Base-by-base conservation (phyloP, 1,140 invertebrate genomes). In the Platyura marginata region DNA sequence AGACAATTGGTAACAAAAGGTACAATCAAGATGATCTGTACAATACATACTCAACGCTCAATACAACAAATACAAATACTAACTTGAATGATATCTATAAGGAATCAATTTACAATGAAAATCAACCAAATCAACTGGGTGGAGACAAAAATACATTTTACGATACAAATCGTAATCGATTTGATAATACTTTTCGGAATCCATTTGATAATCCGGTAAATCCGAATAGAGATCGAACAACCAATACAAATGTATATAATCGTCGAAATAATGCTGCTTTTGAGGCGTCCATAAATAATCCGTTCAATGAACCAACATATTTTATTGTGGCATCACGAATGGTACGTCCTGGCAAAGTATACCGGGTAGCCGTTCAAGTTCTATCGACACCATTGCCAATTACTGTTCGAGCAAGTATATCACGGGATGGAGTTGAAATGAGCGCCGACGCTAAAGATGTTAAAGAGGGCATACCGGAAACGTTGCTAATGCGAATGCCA, bases 311-410 rank as follows among this genome's bases (percentile, higher is more conserved):
- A 37, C 55, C 58, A 37, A 82, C 81, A 18, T 92, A 91, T 56
- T 88, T 93, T 51, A 73, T 92, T 40, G 79, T 91, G 15, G 82
- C 86, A 2, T 88, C 85, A 13, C 70, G 72, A 41, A 80, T 88
- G 72, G 78, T 92, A 2, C 68, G 88, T 18, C 87, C 88, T 1
- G 82, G 82, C 3, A 81, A 90, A 50, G 72, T 91, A 8, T 93
- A 90, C 55, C 72, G 81, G 48, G 72, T 91, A 1, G 75, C 76
- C 0, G 85, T 85, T 0, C 82, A 78, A 37, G 75, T 92, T 25
- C 64, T 89, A 13, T 68, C 75, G 47, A 74, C 76, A 3, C 67
- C 73, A 10, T 62, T 80, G 38, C 77, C 83, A 4, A 74, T 90
- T 51, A 78, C 74, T 3, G 79, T 92, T 1, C 67, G 83, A 44